A percentile compares a stretch with the other conserved stretches of the same genome.
These are phyloP conservation scores for Microcebus griseorufus DNA, from an alignment of 2,113 vertebrate genomes.

Conservation along the genomic window DNA sequence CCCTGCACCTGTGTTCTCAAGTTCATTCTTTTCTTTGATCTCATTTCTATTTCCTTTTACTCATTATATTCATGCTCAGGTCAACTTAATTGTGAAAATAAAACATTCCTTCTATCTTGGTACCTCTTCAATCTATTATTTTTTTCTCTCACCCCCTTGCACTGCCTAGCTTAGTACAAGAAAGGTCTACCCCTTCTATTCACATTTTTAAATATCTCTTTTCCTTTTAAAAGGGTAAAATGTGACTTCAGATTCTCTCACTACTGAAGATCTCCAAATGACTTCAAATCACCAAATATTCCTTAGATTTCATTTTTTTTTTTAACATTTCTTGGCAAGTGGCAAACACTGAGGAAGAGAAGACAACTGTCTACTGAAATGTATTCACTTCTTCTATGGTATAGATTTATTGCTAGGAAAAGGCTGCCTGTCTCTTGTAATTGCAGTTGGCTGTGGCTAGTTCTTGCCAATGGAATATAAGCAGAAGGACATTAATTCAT, in stretches of 20 bases:
- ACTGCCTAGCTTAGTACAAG: background rate
- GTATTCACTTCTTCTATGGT: rapidly evolving
- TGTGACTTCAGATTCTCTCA: background rate
- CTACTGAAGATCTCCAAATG: background rate
- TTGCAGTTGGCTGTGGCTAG: background rate
- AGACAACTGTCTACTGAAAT: background rate
- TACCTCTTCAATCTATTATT: background rate
- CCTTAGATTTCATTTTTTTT: background rate
- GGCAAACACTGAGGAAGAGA: background rate
- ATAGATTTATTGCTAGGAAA: background rate
- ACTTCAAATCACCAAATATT: background rate
- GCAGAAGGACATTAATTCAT: background rate
- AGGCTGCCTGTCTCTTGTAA: background rate
- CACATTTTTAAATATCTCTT: background rate
- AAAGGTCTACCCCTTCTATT: background rate
- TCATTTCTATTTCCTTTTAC: background rate
- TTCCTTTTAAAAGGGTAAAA: background rate
- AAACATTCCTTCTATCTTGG: background rate
- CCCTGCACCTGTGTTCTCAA: background rate
- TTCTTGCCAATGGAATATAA: background rate
- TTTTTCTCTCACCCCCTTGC: background rate
- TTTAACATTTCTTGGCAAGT: background rate
- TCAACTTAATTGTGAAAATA: background rate
- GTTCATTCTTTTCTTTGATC: background rate
- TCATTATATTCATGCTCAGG: background rate